phyloP scores from a whole-genome alignment of 1,140 invertebrate genomes.

The Lysiphlebus fabarum region DNA sequence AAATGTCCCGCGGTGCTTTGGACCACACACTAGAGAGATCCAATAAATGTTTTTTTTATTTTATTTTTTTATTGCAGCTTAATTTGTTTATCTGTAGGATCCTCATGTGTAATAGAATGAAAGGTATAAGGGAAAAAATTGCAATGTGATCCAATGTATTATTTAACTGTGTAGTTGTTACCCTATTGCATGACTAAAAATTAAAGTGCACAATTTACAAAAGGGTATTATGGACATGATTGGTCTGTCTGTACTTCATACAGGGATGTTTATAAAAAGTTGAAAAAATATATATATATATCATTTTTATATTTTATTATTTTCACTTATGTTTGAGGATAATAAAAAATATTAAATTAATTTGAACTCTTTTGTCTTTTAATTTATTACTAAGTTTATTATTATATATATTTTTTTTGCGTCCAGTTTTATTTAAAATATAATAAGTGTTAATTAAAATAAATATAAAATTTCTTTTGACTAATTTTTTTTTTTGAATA shows the following conservation, averaged over 20 bases:
- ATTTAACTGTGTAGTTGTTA: conserved; percentile 45
- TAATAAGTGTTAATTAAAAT: no score
- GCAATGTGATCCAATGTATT: conserved; percentile 42
- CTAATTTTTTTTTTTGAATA: no score
- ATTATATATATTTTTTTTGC: no score
- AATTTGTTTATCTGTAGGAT: conserved; percentile 42
- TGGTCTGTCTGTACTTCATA: conserved; percentile 42
- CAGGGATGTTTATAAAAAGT: no score
- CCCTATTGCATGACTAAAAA: conserved; percentile 28
- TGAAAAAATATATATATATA: conserved; percentile 44
- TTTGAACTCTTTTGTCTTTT: no score
- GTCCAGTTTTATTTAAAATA: no score
- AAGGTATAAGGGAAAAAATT: conserved; percentile 32
- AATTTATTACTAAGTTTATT: no score
- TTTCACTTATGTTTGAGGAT: conserved; percentile 9
- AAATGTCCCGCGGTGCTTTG: conserved; percentile 5
- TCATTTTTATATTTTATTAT: conserved; percentile 21
- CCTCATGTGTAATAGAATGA: conserved; percentile 20
- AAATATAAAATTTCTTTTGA: no score
- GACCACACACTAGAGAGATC: conserved; percentile 5
- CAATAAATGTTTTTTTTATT: neutral
- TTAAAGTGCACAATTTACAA: conserved; percentile 16
- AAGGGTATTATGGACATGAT: conserved; percentile 39
- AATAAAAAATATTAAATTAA: neutral
- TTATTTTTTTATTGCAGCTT: conserved; percentile 30